Percentiles rank a stretch among this genome's conserved stretches.
These are phyloP conservation scores for Apolygus lucorum DNA, from an alignment of 1,140 invertebrate genomes.

Conservation along the genomic window DNA sequence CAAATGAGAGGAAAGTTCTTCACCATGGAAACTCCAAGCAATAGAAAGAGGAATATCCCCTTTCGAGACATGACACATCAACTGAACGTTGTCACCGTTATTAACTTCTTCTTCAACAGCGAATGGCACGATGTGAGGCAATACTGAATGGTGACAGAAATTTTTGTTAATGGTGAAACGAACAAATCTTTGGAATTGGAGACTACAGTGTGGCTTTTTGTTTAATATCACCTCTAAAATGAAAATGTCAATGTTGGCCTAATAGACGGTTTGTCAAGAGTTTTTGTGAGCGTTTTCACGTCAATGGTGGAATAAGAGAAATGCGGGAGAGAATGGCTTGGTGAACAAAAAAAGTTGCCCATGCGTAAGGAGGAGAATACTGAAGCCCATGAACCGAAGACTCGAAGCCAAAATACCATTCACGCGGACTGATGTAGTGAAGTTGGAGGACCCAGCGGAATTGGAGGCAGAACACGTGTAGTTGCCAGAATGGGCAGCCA, in stretches of 20 bases:
- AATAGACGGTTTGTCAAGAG: too few species aligned
- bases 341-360: too few species aligned
- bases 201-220: too few species aligned
- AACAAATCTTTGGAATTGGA: too few species aligned
- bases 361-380: conserved; percentile 1
- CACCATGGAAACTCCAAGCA: conserved; percentile 41
- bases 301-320: too few species aligned
- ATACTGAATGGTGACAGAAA: conserved; percentile 41
- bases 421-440: conserved; percentile 32
- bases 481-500: conserved; percentile 60
- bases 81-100: conserved; percentile 57
- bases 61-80: conserved; percentile 47
- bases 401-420: conserved; percentile 30
- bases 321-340: too few species aligned
- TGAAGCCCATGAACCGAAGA: background rate
- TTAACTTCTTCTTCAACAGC: conserved; percentile 52
- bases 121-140: conserved; percentile 54
- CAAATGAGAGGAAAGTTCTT: conserved; percentile 35
- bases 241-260: too few species aligned
- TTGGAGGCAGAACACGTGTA: conserved; percentile 70
- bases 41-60: conserved; percentile 49
- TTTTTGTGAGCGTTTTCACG: too few species aligned
- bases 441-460: conserved; percentile 40
- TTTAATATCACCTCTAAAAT: too few species aligned
- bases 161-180: too few species aligned